Evolutionary conservation across 2,888 invertebrate species (phyloP).

Genomic region (Cephus spinipes): DNA sequence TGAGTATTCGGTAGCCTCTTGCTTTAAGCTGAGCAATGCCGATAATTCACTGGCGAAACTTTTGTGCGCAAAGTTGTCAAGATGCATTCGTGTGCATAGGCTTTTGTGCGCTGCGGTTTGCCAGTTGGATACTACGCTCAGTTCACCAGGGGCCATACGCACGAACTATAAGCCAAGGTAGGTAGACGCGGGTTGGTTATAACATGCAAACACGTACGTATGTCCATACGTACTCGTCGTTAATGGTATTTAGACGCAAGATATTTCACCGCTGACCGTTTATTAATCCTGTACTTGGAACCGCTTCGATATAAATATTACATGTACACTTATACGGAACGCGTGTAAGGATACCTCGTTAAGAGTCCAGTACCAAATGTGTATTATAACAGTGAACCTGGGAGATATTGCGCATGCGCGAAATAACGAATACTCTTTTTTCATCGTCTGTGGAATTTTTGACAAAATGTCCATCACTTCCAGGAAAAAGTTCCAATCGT

Average conservation of each 20-base stretch:
- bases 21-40: constrained; percentile 1
- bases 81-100: not conserved
- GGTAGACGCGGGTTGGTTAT: constrained; percentile 17
- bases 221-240: constrained; percentile 10
- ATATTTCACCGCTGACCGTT: constrained; percentile 26
- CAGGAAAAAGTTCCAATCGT: not conserved
- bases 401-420: not conserved
- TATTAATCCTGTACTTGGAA: constrained; percentile 33
- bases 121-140: not conserved
- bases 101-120: not conserved
- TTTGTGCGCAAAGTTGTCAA: constrained; percentile 10
- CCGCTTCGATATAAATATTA: constrained; percentile 13
- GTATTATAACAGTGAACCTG: constrained; percentile 9
- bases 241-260: constrained; percentile 31
- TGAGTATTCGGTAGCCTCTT: constrained; percentile 9
- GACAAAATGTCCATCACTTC: not conserved
- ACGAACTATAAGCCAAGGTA: not conserved
- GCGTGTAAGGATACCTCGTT: constrained; percentile 29
- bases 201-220: constrained; percentile 15
- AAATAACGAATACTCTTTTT: not conserved
- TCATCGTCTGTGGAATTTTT: not conserved
- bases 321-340: constrained; percentile 11
- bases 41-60: constrained; percentile 18
- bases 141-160: not conserved
- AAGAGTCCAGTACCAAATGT: constrained; percentile 32